These are phyloP conservation scores for Axinella damicornis DNA, from an alignment of 37 sponge, comb jelly and placozoan species.

Conservation along the genomic window DNA sequence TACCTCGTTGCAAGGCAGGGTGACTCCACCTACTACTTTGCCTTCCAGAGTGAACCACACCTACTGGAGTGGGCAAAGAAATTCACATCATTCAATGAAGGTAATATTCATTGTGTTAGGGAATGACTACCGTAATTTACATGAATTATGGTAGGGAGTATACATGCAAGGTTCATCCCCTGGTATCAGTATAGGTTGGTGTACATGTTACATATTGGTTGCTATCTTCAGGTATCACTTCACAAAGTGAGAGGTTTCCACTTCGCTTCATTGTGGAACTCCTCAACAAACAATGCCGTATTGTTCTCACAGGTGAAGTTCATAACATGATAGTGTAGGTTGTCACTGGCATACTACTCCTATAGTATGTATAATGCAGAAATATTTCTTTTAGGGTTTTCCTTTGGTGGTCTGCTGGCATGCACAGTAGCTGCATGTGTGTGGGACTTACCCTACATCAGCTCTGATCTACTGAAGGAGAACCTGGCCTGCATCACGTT, in stretches of 20 bases:
- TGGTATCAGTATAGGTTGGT: too few relatives aligned
- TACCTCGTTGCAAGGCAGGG: slow-evolving; percentile 25
- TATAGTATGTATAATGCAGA: too few relatives aligned
- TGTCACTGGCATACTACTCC: too few relatives aligned
- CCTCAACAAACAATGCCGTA: slow-evolving; percentile 8
- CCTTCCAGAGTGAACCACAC: slow-evolving; percentile 15
- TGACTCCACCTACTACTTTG: slow-evolving; percentile 17
- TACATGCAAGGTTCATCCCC: too few relatives aligned
- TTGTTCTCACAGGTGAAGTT: slow-evolving; percentile 26
- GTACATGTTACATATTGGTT: too few relatives aligned
- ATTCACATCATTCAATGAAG: slow-evolving; percentile 18
- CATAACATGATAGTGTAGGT: not conserved
- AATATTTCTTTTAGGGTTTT: slow-evolving; percentile 25
- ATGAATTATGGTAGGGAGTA: too few relatives aligned
- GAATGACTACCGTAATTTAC: too few relatives aligned
- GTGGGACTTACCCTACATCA: slow-evolving; percentile 26
- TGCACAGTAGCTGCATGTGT: slow-evolving; percentile 25
- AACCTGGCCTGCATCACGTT: slow-evolving; percentile 53
- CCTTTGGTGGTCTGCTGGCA: slow-evolving; percentile 54
- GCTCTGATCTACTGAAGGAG: slow-evolving; percentile 28
- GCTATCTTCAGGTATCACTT: not conserved
- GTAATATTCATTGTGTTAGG: not conserved
- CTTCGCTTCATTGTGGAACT: slow-evolving; percentile 15
- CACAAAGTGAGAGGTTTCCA: slow-evolving; percentile 12
- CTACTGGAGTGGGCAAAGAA: slow-evolving; percentile 4